Percentiles rank a stretch among this genome's conserved stretches.
Evolutionary conservation across 2,113 vertebrate genomes (phyloP).

Genomic region (Uria lomvia): DNA sequence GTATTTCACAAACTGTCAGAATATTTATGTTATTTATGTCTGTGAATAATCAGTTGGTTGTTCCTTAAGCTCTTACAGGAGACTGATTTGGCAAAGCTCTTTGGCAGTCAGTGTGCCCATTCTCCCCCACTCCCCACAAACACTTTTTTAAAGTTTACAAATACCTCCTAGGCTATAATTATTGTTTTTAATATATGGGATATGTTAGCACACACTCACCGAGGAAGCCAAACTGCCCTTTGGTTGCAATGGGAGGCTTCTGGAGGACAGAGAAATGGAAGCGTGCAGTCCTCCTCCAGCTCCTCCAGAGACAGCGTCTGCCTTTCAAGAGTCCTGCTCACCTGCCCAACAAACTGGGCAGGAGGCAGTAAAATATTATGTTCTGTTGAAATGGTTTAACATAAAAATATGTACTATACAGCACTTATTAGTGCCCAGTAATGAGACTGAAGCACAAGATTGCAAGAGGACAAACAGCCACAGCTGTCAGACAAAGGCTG

Average conservation of each 20-base stretch:
- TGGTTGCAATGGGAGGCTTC: neutral
- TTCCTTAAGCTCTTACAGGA: neutral
- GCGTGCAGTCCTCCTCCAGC: neutral
- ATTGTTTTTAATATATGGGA: neutral
- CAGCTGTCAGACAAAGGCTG: neutral
- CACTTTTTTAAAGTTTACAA: neutral
- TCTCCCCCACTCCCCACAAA: neutral
- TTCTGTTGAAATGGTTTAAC: neutral
- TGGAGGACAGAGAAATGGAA: neutral
- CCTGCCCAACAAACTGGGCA: neutral
- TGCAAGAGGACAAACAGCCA: no score
- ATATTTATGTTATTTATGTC: neutral
- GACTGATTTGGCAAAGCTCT: neutral
- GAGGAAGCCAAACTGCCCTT: neutral
- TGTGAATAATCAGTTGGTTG: neutral
- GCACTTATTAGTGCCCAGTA: neutral
- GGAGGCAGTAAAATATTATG: neutral
- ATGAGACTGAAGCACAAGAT: neutral
- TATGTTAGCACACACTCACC: neutral
- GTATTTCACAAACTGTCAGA: neutral
- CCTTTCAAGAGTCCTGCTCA: neutral
- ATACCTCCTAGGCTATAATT: neutral
- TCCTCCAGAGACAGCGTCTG: neutral
- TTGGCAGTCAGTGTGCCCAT: fast-evolving
- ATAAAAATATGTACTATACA: no score